Evolutionary conservation across 2,113 vertebrate species (phyloP).

Genomic region (Hippocampus guttulatus): DNA sequence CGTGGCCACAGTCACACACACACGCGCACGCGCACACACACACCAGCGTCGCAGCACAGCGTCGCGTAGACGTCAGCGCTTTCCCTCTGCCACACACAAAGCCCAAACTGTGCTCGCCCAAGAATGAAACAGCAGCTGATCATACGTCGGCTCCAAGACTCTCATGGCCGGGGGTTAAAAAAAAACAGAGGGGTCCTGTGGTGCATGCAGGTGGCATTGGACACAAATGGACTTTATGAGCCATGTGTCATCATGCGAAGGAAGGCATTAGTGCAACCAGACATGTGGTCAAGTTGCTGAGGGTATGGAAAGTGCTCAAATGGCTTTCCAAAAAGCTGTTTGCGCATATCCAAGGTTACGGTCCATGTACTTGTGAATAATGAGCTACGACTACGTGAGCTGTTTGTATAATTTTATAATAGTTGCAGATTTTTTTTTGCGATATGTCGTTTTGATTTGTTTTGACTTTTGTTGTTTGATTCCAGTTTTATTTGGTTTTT

Average conservation of each 20-base stretch:
- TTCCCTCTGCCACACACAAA: slow-evolving; percentile 59
- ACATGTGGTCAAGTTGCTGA: neutral
- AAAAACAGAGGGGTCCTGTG: neutral
- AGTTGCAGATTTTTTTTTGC: no score
- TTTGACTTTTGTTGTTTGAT: no score
- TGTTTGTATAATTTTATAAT: no score
- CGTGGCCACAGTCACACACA: slow-evolving; percentile 45
- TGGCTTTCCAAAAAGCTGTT: neutral
- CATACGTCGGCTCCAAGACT: slow-evolving; percentile 47
- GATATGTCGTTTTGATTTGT: no score
- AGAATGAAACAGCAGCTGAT: slow-evolving; percentile 59
- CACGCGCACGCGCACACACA: neutral
- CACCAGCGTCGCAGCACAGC: slow-evolving; percentile 26
- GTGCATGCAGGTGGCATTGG: slow-evolving; percentile 33
- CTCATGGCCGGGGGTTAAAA: slow-evolving; percentile 1
- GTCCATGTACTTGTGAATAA: neutral
- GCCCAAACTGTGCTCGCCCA: slow-evolving; percentile 65
- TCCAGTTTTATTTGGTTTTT: no score
- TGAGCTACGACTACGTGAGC: no score
- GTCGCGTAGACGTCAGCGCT: slow-evolving; percentile 47
- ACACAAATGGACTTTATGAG: slow-evolving; percentile 5
- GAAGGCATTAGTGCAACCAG: neutral
- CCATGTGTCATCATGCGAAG: neutral
- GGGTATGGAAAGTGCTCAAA: neutral
- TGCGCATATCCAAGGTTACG: neutral